phyloP scores from a whole-genome alignment of 2,113 vertebrate species.

The Tachysurus fulvidraco region DNA sequence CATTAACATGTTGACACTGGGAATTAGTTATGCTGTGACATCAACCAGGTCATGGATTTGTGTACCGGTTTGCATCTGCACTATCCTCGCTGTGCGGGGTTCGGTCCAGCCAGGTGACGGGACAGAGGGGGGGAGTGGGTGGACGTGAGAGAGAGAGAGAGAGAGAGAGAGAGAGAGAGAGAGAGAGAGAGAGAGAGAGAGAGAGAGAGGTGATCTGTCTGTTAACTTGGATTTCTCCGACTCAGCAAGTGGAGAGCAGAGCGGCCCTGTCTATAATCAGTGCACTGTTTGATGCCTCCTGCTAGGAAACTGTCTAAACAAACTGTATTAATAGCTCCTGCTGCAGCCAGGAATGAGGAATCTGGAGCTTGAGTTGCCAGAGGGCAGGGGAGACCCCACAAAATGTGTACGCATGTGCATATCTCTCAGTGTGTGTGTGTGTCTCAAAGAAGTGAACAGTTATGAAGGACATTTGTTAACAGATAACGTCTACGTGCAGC shows the following conservation, averaged over 20 bases:
- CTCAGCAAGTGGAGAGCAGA: conserved; percentile 75
- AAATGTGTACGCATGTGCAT: conserved; percentile 43
- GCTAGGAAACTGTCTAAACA: conserved; percentile 86
- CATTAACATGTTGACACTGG: conserved; percentile 41
- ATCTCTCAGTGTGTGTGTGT: neutral
- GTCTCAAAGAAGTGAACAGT: conserved; percentile 31
- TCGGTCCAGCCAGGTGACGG: conserved; percentile 37
- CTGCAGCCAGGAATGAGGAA: conserved; percentile 74
- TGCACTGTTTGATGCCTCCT: conserved; percentile 79
- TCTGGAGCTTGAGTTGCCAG: conserved; percentile 73
- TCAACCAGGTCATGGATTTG: neutral
- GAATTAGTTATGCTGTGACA: neutral
- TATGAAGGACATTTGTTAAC: conserved; percentile 51
- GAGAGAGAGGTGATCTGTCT: neutral
- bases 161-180: conserved; percentile 56
- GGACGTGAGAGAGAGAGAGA: conserved; percentile 51
- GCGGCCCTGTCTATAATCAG: conserved; percentile 74
- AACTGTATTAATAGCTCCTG: conserved; percentile 80
- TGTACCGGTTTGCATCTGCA: neutral
- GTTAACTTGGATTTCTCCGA: conserved; percentile 75
- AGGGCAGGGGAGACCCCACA: conserved; percentile 72
- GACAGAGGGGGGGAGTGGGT: conserved; percentile 53
- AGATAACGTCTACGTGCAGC: conserved; percentile 50
- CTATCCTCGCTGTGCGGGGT: conserved; percentile 51
- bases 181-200: conserved; percentile 59